Evolutionary conservation across 2,113 vertebrate genomes (phyloP).

Genomic region (Platysteira castanea): DNA sequence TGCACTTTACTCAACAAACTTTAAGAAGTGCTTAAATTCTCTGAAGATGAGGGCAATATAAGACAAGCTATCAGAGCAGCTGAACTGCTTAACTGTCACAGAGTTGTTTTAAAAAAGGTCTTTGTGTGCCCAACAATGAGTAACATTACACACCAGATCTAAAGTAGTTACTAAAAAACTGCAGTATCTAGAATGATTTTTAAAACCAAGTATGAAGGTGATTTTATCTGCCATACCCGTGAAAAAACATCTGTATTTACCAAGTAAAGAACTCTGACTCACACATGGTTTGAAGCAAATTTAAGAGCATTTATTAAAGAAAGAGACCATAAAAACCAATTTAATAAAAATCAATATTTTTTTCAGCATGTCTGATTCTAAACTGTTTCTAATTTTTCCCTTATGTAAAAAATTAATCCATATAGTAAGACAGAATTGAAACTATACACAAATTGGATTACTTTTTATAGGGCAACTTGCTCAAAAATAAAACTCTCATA

Average conservation of each 20-base stretch:
- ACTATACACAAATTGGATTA: neutral
- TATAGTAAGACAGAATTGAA: neutral
- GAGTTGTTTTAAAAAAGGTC: neutral
- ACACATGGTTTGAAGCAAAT: neutral
- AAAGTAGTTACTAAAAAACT: neutral
- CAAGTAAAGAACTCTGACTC: neutral
- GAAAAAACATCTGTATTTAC: neutral
- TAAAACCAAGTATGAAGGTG: neutral
- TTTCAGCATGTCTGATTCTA: neutral
- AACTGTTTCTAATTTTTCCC: neutral
- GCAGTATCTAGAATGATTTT: neutral
- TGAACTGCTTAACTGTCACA: neutral
- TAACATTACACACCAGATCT: neutral
- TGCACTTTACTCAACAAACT: neutral
- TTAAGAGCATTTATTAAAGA: conserved; percentile 31
- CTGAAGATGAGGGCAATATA: neutral
- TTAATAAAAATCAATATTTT: neutral
- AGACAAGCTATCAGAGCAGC: neutral
- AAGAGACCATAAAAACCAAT: neutral
- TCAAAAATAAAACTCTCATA: neutral
- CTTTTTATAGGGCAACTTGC: neutral
- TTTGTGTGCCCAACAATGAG: neutral
- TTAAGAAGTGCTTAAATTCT: neutral
- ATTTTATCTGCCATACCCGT: neutral
- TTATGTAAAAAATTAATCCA: neutral